Evolutionary conservation across 2,888 invertebrate genomes (phyloP).

Genomic region (Drosophila colorata): DNA sequence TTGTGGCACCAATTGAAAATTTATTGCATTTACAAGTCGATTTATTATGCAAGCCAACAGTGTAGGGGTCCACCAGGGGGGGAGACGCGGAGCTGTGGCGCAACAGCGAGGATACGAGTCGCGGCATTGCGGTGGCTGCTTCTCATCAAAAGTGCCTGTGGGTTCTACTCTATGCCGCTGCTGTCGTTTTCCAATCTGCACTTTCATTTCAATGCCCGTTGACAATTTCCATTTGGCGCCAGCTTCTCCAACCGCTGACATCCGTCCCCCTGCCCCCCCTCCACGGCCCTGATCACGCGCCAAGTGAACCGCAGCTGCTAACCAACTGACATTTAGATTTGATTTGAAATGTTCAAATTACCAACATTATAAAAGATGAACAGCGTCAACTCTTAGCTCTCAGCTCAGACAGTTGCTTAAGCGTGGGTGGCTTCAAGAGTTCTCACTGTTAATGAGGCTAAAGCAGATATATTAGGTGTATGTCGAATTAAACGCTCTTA

Average conservation of each 20-base stretch:
- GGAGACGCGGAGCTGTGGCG: neutral
- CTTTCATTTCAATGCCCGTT: conserved; percentile 76
- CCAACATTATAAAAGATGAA: conserved; percentile 78
- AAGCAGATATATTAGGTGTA: too few species aligned
- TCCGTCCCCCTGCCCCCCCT: neutral
- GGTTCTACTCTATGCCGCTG: conserved; percentile 42
- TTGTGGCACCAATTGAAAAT: conserved; percentile 72
- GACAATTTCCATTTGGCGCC: conserved; percentile 75
- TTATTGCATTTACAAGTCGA: conserved; percentile 80
- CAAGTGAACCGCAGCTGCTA: conserved; percentile 73
- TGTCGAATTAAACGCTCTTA: too few species aligned
- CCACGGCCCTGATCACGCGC: conserved; percentile 2
- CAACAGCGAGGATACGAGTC: conserved; percentile 13
- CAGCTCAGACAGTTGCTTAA: conserved; percentile 12
- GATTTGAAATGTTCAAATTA: conserved; percentile 80
- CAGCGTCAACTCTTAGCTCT: conserved; percentile 49
- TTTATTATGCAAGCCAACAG: conserved; percentile 73
- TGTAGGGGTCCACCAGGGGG: conserved; percentile 9
- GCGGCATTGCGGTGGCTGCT: conserved; percentile 51
- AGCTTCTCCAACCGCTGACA: conserved; percentile 13
- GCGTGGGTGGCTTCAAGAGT: conserved; percentile 23
- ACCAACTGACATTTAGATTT: conserved; percentile 78
- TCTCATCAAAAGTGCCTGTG: conserved; percentile 70
- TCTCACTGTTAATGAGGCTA: neutral
- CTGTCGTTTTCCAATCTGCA: conserved; percentile 74